Evolutionary conservation across 2,888 invertebrate genomes (phyloP), one percentile per base, ranked within the genome.

Genomic region (Stenchaetothrips biformis): DNA sequence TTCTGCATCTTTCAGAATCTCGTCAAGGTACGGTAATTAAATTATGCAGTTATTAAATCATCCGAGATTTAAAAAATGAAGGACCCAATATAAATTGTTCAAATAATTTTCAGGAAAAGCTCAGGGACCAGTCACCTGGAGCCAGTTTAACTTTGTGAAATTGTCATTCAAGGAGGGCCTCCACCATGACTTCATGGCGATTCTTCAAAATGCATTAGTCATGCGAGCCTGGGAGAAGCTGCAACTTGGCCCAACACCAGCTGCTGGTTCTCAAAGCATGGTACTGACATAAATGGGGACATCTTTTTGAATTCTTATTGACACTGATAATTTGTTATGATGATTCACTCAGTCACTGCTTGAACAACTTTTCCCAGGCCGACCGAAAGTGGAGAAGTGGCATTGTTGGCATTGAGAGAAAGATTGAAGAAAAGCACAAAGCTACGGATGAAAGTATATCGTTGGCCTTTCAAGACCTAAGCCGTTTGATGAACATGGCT

Each of bases 321-420:
- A 13, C 21, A 48, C 18, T n/a, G 47, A 27, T 62, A 18, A 79
- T 62, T 21, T n/a, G 27, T 21, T 2, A 27, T 62, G 7, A 62
- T 27, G 25, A 48, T 67, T 78, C 37, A 80, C 79, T 79, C 67
- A 18, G 53, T 80, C 18, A 49, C 77, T 74, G 77, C 67, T 8
- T 47, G 25, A 79, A 27, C 37, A 79, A 62, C 62, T 37, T 37
- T 16, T 59, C 47, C 11, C 79, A 74, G 37, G 47, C 49, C 25
- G 9, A 77, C 2, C 92, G 93, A 79, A 93, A 94, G 87, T 90
- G 93, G 78, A 89, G 94, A 79, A 93, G 93, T 11, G 99, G 99
- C 79, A 99, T 99, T 85, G 94, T 95, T 78, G 99, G 99, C 1
- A 99, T 99, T 84, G 99, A 99, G 87, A 90, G 96, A 84, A 93